Percentiles rank a stretch among this genome's conserved stretches.
These are phyloP conservation scores for Pheosia gnoma DNA, from an alignment of 2,888 invertebrate genomes.

Conservation along the genomic window DNA sequence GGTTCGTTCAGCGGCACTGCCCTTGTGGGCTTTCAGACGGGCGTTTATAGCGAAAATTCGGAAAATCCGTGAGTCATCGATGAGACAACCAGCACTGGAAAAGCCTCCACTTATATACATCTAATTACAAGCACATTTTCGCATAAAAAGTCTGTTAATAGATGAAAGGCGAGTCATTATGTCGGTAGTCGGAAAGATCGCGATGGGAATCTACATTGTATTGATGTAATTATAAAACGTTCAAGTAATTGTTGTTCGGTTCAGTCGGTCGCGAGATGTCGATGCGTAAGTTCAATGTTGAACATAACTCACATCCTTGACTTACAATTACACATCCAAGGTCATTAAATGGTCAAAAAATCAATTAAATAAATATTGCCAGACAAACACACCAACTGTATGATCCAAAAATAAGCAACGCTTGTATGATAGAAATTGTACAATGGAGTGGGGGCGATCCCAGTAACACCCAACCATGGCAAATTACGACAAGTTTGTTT, in stretches of 20 bases:
- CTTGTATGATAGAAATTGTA: no score
- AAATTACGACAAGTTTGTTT: no score
- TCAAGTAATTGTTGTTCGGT: slow-evolving; percentile 11
- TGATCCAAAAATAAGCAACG: no score
- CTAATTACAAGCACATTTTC: slow-evolving; percentile 60
- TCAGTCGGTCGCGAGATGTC: slow-evolving; percentile 12
- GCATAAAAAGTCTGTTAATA: slow-evolving; percentile 52
- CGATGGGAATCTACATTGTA: slow-evolving; percentile 61
- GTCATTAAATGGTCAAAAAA: no score
- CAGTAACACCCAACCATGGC: no score
- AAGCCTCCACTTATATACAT: slow-evolving; percentile 58
- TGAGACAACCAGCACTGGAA: slow-evolving; percentile 63
- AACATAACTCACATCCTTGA: slow-evolving; percentile 28
- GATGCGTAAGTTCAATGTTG: slow-evolving; percentile 10
- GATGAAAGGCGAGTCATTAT: slow-evolving; percentile 68
- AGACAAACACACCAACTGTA: no score
- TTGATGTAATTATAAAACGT: slow-evolving; percentile 19
- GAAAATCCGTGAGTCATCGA: slow-evolving; percentile 77
- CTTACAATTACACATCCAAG: slow-evolving; percentile 34
- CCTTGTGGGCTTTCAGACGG: slow-evolving; percentile 73
- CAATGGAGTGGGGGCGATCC: no score
- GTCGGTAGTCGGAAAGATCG: slow-evolving; percentile 45
- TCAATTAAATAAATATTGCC: no score
- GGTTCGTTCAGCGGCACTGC: slow-evolving; percentile 53
- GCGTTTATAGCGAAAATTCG: slow-evolving; percentile 61